Conservation (phyloP, 1,140 invertebrate genomes). For the Venustaconcha ellipsiformis region DNA sequence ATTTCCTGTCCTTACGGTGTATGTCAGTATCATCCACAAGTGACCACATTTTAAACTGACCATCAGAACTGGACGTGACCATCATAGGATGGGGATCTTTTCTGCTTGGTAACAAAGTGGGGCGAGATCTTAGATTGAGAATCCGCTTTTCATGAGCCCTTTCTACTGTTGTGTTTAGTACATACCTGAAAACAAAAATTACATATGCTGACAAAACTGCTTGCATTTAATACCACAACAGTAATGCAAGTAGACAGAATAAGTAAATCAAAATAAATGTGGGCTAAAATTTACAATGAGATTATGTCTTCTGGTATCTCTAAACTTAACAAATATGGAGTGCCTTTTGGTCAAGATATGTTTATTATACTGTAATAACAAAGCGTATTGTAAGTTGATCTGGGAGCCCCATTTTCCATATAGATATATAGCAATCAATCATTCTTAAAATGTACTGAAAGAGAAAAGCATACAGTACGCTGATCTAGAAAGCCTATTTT, state of each 20-base stretch:
- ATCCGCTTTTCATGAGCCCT: slow-evolving; percentile 78
- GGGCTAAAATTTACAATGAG: background rate
- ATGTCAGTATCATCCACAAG: slow-evolving; percentile 70
- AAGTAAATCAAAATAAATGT: background rate
- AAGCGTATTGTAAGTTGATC: no score
- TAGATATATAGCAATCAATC: no score
- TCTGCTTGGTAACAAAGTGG: slow-evolving; percentile 49
- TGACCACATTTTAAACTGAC: slow-evolving; percentile 82
- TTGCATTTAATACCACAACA: background rate
- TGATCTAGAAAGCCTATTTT: no score
- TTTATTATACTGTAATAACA: no score
- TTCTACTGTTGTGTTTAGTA: slow-evolving; percentile 81
- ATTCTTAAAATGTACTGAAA: no score
- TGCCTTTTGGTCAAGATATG: no score
- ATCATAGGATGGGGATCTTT: slow-evolving; percentile 62
- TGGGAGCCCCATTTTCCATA: no score
- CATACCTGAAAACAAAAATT: slow-evolving; percentile 72
- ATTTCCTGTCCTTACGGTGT: slow-evolving; percentile 52
- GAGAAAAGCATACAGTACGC: no score
- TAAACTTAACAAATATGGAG: background rate
- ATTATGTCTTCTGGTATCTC: background rate
- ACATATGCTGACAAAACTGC: background rate
- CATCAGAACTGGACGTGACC: slow-evolving; percentile 78
- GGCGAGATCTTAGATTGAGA: slow-evolving; percentile 76
- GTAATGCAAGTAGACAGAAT: background rate